Percentiles rank a stretch among this genome's conserved stretches.
These are phyloP conservation scores for Odocoileus hemionus DNA, from an alignment of 2,113 vertebrate species.

Conservation along the genomic window DNA sequence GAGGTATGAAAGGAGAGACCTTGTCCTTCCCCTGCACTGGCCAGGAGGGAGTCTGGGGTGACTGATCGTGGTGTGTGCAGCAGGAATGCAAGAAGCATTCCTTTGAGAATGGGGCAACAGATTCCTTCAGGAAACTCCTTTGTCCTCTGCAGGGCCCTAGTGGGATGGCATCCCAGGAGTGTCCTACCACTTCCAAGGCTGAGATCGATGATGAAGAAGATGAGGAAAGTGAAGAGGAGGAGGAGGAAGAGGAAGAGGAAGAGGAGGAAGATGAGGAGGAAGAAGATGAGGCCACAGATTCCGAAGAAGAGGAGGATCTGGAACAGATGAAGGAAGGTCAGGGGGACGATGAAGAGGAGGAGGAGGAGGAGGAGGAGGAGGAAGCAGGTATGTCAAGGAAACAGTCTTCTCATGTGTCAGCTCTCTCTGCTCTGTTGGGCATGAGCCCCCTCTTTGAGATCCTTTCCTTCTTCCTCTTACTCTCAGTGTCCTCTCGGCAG, in stretches of 20 bases:
- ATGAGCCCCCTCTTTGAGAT: background rate
- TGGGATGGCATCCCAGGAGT: constrained; percentile 46
- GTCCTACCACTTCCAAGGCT: constrained; percentile 34
- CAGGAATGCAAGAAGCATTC: background rate
- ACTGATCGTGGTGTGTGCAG: background rate
- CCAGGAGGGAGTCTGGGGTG: background rate
- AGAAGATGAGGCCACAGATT: constrained; percentile 85
- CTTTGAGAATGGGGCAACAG: background rate
- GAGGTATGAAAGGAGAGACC: constrained; percentile 63
- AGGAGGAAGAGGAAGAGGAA: constrained; percentile 76
- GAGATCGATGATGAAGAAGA: constrained; percentile 66
- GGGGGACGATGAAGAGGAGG: constrained; percentile 84
- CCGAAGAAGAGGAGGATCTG: constrained; percentile 86
- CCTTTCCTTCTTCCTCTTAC: background rate
- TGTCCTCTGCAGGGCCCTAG: constrained; percentile 65
- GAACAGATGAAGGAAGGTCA: constrained; percentile 81
- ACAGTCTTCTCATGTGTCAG: background rate
- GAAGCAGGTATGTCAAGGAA: constrained; percentile 64
- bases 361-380: constrained; percentile 79
- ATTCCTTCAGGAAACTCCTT: constrained; percentile 32
- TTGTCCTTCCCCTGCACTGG: background rate
- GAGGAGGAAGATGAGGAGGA: constrained; percentile 82
- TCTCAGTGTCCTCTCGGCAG: background rate
- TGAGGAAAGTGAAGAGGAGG: constrained; percentile 45
- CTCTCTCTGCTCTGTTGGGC: background rate